phyloP scores from a whole-genome alignment of 2,797 vertebrate species.

The Poeciliopsis turneri region DNA sequence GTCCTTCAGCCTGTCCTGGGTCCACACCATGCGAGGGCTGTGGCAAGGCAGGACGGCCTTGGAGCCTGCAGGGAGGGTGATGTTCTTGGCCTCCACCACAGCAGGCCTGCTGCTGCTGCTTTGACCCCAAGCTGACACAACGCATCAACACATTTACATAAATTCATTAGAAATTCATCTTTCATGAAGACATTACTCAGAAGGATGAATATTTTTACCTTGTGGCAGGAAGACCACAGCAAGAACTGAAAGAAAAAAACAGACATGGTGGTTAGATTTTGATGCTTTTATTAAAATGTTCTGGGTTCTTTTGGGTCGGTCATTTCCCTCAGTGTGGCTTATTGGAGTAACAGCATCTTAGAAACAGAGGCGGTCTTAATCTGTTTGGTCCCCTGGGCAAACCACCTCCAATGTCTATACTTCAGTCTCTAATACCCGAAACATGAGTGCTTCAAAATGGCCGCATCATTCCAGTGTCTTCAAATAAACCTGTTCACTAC shows the following conservation, averaged over 20 bases:
- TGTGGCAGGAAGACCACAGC: conserved; percentile 70
- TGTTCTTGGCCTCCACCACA: conserved; percentile 85
- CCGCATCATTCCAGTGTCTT: no score
- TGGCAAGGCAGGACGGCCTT: conserved; percentile 86
- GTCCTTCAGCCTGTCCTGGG: conserved; percentile 89
- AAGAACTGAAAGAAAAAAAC: conserved; percentile 70
- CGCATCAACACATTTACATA: conserved; percentile 15
- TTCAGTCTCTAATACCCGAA: no score
- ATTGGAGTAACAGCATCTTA: neutral
- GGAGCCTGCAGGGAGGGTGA: conserved; percentile 81
- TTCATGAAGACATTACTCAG: neutral
- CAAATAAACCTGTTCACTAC: no score
- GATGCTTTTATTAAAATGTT: neutral
- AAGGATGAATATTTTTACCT: conserved; percentile 67
- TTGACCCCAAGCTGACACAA: conserved; percentile 71
- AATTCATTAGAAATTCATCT: neutral
- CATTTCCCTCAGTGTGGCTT: neutral
- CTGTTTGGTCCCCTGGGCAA: no score
- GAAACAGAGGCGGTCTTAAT: neutral
- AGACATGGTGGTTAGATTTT: conserved; percentile 19
- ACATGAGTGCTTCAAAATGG: no score
- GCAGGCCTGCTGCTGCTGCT: conserved; percentile 66
- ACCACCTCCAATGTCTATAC: no score
- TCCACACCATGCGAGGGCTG: conserved; percentile 92
- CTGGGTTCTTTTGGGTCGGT: no score